Conservation (phyloP, 2,113 vertebrate species). For the Pardalotus punctatus region DNA sequence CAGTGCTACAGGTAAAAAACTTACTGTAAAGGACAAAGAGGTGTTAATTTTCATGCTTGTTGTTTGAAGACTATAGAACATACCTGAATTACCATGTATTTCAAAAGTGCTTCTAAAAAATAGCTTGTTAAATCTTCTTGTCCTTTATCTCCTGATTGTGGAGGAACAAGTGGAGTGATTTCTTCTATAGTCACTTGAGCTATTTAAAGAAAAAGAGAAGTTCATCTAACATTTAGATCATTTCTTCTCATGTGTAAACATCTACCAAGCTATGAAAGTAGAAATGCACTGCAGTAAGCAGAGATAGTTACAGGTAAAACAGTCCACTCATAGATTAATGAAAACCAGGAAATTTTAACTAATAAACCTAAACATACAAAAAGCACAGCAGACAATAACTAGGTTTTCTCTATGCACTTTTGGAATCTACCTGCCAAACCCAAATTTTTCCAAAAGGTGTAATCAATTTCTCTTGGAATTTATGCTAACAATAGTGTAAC, state of each 20-base stretch:
- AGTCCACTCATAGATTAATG: not conserved
- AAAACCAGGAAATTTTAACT: not conserved
- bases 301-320: not conserved
- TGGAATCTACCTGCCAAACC: not conserved
- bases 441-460: not conserved
- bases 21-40: not conserved
- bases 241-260: not conserved
- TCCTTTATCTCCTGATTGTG: constrained; percentile 97
- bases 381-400: not conserved
- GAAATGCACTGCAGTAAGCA: not conserved
- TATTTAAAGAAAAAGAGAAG: constrained; percentile 43
- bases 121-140: constrained; percentile 98
- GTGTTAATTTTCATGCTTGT: not conserved
- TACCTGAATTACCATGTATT: constrained; percentile 99
- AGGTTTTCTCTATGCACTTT: not conserved
- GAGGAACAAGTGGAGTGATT: constrained; percentile 95
- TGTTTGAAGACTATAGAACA: constrained; percentile 18
- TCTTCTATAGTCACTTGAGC: constrained; percentile 97
- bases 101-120: constrained; percentile 96
- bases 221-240: not conserved
- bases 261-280: not conserved
- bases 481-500: not conserved
- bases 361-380: not conserved
- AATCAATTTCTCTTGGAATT: not conserved
- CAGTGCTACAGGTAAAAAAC: not conserved